A percentile compares a stretch with the other conserved stretches of the same genome.
Conservation (phyloP, 2,113 vertebrate species). For the Lophius piscatorius region DNA sequence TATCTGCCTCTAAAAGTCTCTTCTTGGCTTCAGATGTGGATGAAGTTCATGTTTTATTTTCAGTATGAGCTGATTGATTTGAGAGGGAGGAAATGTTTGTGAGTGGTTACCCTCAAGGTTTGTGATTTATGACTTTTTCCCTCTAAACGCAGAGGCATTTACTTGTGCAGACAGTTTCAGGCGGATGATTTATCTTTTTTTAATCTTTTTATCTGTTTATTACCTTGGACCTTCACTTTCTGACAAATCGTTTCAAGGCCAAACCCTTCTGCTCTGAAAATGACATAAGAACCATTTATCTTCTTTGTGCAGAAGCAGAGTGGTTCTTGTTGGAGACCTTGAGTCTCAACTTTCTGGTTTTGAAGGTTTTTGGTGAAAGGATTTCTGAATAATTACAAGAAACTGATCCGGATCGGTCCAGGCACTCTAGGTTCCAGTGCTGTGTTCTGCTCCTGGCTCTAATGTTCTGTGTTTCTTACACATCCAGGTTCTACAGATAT, state of each 20-base stretch:
- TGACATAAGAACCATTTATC: background rate
- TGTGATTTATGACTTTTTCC: too few species aligned
- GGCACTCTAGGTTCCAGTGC: too few species aligned
- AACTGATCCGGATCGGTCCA: background rate
- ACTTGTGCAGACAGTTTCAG: background rate
- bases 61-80: too few species aligned
- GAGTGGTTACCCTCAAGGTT: too few species aligned
- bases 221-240: background rate
- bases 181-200: slow-evolving; percentile 11
- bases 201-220: slow-evolving; percentile 24
- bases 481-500: background rate
- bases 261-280: background rate
- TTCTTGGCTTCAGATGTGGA: too few species aligned
- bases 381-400: too few species aligned
- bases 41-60: too few species aligned
- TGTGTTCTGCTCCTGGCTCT: background rate
- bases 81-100: too few species aligned
- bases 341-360: background rate
- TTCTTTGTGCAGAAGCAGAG: background rate
- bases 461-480: background rate
- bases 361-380: too few species aligned
- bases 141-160: too few species aligned
- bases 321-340: background rate
- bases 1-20: too few species aligned
- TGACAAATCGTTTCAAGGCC: slow-evolving; percentile 7